These are phyloP conservation scores for Alces alces DNA, from an alignment of 2,113 vertebrate species.

Conservation along the genomic window DNA sequence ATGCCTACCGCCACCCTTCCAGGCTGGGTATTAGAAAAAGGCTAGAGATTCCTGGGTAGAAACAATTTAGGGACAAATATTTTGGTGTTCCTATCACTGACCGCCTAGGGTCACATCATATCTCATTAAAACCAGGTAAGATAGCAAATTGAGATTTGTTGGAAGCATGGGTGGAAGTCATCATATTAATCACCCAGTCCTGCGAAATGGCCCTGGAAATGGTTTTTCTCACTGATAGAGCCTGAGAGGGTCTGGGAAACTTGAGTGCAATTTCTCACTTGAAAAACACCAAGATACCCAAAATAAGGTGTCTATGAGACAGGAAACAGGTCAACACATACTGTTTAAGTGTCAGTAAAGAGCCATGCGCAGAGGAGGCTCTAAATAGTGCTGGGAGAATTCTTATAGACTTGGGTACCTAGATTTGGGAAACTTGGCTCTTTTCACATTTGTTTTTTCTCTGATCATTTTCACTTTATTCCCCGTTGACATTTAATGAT, in stretches of 20 bases:
- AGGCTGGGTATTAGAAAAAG: not conserved
- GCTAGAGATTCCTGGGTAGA: not conserved
- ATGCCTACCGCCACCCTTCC: not conserved
- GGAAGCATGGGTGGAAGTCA: not conserved
- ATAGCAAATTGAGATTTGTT: not conserved
- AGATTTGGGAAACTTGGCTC: not conserved
- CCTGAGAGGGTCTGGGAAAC: not conserved
- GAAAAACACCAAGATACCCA: not conserved
- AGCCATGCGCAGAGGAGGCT: fast-evolving
- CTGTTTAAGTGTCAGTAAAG: not conserved
- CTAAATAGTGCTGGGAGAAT: not conserved
- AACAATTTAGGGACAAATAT: not conserved
- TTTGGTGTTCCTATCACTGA: not conserved
- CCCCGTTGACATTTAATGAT: not conserved
- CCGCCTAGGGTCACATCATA: not conserved
- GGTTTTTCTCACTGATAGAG: not conserved
- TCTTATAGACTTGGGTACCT: not conserved
- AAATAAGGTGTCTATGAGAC: not conserved
- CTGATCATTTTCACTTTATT: not conserved
- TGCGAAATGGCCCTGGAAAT: not conserved
- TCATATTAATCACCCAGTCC: not conserved
- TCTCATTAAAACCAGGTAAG: not conserved
- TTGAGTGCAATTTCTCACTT: not conserved
- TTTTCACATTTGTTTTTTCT: not conserved
- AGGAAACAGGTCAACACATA: not conserved